Evolutionary conservation across 2,113 vertebrate species (phyloP).

Genomic region (Platysternon megacephalum): DNA sequence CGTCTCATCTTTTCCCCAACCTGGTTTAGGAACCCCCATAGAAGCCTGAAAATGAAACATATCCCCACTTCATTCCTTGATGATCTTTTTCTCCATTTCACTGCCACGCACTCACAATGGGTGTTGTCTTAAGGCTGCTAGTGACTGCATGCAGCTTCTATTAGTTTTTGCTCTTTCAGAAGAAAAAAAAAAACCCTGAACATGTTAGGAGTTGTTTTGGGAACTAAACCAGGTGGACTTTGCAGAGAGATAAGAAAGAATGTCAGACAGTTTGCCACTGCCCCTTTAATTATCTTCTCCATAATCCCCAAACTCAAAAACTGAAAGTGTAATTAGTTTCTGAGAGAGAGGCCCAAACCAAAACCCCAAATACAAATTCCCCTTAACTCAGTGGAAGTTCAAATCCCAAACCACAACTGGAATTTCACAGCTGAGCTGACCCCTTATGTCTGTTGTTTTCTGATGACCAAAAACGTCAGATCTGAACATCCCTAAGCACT

Average conservation of each 20-base stretch:
- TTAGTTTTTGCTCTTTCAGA: background rate
- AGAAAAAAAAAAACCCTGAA: background rate
- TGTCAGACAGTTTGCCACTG: background rate
- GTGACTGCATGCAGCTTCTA: background rate
- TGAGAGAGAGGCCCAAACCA: background rate
- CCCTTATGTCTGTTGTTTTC: background rate
- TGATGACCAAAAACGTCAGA: background rate
- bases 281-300: background rate
- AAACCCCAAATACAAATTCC: too few relatives aligned
- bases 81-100: background rate
- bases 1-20: background rate
- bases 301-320: fast-evolving
- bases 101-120: background rate
- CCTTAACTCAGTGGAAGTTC: fast-evolving
- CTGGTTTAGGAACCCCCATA: background rate
- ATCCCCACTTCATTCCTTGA: background rate
- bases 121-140: background rate
- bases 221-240: background rate
- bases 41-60: background rate
- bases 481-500: background rate
- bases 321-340: fast-evolving
- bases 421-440: background rate
- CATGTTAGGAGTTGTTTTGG: background rate
- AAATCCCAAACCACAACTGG: background rate
- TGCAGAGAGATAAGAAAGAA: background rate